Base-by-base conservation (phyloP, 92 coral and sea anemone genomes). In the Pocillopora grandis region DNA sequence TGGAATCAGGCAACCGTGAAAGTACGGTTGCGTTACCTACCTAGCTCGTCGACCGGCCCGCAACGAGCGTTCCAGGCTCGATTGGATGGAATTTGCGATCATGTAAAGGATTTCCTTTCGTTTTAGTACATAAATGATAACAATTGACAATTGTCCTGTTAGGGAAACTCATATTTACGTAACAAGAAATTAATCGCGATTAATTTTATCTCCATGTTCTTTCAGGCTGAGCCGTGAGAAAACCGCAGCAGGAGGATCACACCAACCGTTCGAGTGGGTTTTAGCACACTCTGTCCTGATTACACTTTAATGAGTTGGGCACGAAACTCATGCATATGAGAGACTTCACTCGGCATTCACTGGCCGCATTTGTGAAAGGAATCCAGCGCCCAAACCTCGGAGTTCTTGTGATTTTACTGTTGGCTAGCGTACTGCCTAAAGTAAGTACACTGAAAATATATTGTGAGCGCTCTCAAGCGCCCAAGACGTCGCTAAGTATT, bases 281-380 rank as follows among this genome's bases (percentile, higher is more conserved):
- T 72, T 82, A 82, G 57, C 86, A 52, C 86, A 72, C 86, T 83
- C 86, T 63, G 80, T 83, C 37, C 62, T 73, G 79, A 83, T 74
- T 83, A 63, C 66, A 56, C 76, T 84, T 84, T 76, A 67, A 76
- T 84, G 88, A 76, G 82, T 72, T 80, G 85, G 86, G 86, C 84
- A 76, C 80, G 89, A 86, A 82, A 87, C 88, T 90, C 89, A 90
- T 90, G 92, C 92, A 90, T 87, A 77, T 86, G 80, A 86, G 92
- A 90, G 76, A 86, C 71, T 85, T 67, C 74, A 76, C 84, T 76
- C 92, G 90, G 84, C 88, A 87, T 57, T 79, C 81, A 86, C 79
- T 85, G 92, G 86, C 87, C 89, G 92, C 92, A 90, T 76, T 81
- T 82, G 85, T 86, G 84, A 90, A 86, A 75, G 92, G 89, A 86